Percentiles rank a stretch among this genome's conserved stretches.
These are phyloP conservation scores for Himalopsyche phryganea DNA, from an alignment of 1,140 invertebrate genomes.

Conservation along the genomic window DNA sequence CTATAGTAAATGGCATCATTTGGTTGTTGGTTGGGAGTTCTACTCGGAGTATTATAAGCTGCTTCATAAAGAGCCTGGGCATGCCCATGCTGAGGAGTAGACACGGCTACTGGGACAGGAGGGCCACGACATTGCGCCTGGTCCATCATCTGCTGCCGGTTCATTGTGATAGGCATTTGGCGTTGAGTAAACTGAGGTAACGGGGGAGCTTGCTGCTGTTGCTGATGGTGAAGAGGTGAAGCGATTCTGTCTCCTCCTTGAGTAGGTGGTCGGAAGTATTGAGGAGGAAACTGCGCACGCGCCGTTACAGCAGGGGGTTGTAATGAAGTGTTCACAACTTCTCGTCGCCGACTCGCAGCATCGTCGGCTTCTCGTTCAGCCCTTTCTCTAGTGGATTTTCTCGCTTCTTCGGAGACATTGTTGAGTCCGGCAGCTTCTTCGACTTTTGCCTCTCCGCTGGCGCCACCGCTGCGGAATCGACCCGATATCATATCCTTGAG, in stretches of 20 bases:
- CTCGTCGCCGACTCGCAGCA: conserved; percentile 37
- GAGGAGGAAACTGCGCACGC: no score
- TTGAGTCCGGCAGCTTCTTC: conserved; percentile 59
- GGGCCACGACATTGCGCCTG: conserved; percentile 37
- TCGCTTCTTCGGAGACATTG: conserved; percentile 60
- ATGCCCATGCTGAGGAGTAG: conserved; percentile 30
- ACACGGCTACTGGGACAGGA: conserved; percentile 29
- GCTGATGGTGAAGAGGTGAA: no score
- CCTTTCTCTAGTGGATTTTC: conserved; percentile 48
- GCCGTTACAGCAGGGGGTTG: no score
- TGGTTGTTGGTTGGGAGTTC: conserved; percentile 28
- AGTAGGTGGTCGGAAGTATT: no score
- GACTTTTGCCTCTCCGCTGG: conserved; percentile 50
- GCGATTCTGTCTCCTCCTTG: no score
- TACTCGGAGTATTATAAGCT: conserved; percentile 40
- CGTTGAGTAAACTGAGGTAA: conserved; percentile 39
- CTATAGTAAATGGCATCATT: conserved; percentile 32
- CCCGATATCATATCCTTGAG: conserved; percentile 83
- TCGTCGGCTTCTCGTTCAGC: conserved; percentile 48
- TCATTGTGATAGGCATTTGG: conserved; percentile 35
- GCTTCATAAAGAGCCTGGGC: conserved; percentile 53
- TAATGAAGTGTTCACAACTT: conserved; percentile 15
- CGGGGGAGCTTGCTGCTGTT: conserved; percentile 38
- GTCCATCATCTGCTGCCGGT: conserved; percentile 42
- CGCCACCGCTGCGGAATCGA: conserved; percentile 65